These are phyloP conservation scores for Gallinago stenura DNA, from an alignment of 2,797 vertebrate genomes.

Conservation along the genomic window DNA sequence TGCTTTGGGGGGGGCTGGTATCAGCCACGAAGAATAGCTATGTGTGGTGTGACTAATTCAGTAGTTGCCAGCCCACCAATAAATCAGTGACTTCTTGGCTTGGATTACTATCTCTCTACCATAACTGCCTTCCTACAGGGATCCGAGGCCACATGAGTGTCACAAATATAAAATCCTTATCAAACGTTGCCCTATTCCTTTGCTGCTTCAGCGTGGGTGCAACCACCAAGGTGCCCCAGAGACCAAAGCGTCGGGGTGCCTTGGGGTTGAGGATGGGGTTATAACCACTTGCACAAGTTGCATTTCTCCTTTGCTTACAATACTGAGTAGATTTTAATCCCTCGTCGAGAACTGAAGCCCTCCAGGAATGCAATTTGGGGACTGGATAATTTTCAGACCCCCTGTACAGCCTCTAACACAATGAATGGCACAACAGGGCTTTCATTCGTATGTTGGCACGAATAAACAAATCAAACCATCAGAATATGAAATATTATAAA, in stretches of 20 bases:
- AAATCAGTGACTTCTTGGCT: neutral
- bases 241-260: neutral
- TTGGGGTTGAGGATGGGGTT: neutral
- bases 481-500: neutral
- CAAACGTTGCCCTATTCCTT: neutral
- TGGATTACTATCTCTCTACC: neutral
- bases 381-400: neutral
- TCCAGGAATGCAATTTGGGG: neutral
- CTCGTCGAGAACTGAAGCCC: too few species aligned
- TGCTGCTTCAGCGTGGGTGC: neutral
- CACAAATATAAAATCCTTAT: neutral
- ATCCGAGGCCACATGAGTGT: neutral
- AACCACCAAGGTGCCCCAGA: neutral
- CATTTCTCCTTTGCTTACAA: neutral
- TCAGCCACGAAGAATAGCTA: neutral
- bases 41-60: neutral
- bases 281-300: neutral
- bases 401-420: neutral
- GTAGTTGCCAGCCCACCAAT: neutral
- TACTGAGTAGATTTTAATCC: too few species aligned
- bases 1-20: neutral
- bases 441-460: neutral
- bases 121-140: neutral
- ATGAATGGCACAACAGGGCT: neutral
- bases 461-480: neutral